Evolutionary conservation across 2,113 vertebrate genomes (phyloP).

Genomic region (Noctilio leporinus): DNA sequence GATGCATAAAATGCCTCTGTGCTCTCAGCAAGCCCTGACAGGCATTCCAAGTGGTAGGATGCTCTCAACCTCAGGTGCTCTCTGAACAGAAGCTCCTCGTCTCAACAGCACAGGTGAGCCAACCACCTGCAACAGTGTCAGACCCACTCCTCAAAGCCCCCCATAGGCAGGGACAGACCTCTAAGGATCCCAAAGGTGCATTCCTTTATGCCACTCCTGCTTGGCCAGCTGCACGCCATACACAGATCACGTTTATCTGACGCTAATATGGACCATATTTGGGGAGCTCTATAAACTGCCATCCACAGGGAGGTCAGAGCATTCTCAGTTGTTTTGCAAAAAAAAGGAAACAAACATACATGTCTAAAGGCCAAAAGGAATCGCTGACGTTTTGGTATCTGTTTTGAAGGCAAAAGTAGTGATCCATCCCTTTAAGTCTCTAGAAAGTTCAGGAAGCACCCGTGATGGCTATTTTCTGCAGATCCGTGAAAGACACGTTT

Average conservation of each 20-base stretch:
- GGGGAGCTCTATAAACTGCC: neutral
- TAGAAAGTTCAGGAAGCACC: neutral
- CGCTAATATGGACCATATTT: neutral
- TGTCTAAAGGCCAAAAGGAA: neutral
- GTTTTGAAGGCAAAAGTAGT: neutral
- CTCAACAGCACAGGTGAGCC: neutral
- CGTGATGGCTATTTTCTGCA: neutral
- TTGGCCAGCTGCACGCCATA: neutral
- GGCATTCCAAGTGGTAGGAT: neutral
- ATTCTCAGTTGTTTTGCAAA: neutral
- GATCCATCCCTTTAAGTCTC: neutral
- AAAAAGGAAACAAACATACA: neutral
- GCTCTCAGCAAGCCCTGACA: neutral
- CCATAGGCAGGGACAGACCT: neutral
- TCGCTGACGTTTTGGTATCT: neutral
- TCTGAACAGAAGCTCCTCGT: neutral
- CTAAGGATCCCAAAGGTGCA: neutral
- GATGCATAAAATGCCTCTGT: neutral
- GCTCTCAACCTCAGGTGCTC: neutral
- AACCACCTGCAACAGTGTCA: neutral
- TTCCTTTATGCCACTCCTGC: neutral
- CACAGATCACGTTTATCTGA: neutral
- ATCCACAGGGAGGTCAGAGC: neutral
- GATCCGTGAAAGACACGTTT: neutral
- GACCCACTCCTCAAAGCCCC: neutral